Conservation (phyloP, 92 coral and sea anemone species). For the Montipora capitata region DNA sequence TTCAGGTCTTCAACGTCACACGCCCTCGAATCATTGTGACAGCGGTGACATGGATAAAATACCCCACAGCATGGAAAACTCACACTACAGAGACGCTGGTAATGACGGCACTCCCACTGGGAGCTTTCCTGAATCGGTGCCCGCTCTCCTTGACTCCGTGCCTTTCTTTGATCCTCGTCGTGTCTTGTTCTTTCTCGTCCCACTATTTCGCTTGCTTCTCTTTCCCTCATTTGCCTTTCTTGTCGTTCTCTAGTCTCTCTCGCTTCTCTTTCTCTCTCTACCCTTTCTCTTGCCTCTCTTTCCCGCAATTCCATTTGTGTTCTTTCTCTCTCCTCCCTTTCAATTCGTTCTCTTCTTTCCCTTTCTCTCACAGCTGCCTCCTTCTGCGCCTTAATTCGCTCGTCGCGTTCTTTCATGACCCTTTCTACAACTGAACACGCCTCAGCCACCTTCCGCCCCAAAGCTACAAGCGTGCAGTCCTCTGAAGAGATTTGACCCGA, state of each 20-base stretch:
- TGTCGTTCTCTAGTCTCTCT: background rate
- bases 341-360: conserved; percentile 14
- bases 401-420: conserved; percentile 32
- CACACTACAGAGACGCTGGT: conserved; percentile 81
- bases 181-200: background rate
- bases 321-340: conserved; percentile 33
- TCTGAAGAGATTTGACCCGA: background rate
- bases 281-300: conserved; percentile 9
- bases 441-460: conserved; percentile 54
- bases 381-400: conserved; percentile 14
- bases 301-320: background rate
- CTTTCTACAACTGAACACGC: conserved; percentile 65
- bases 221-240: conserved; percentile 21
- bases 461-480: conserved; percentile 14
- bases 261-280: background rate
- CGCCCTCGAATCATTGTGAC: conserved; percentile 85
- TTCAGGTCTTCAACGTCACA: conserved; percentile 73
- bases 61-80: conserved; percentile 82
- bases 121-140: conserved; percentile 40
- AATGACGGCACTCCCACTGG: conserved; percentile 83
- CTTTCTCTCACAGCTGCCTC: conserved; percentile 12
- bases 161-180: background rate
- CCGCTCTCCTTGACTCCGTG: background rate
- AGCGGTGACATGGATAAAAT: conserved; percentile 90
- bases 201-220: conserved; percentile 14